phyloP scores from a whole-genome alignment of 1,140 invertebrate species.

The Drosophila sulfurigaster region DNA sequence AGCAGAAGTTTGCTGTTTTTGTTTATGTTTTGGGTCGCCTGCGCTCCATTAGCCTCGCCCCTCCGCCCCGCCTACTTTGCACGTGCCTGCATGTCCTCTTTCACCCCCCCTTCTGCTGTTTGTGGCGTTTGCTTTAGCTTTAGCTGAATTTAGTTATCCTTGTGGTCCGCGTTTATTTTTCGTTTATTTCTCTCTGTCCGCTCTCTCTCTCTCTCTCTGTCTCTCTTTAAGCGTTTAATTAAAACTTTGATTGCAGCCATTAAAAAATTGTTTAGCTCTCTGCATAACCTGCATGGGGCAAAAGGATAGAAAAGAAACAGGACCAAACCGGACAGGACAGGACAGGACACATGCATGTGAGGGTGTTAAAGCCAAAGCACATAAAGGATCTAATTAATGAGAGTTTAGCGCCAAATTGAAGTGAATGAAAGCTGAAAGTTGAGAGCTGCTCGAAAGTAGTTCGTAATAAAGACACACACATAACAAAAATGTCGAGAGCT shows the following conservation, averaged over 20 bases:
- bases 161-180: slow-evolving; percentile 23
- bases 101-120: background rate
- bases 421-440: slow-evolving; percentile 2
- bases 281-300: slow-evolving; percentile 27
- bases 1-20: slow-evolving; percentile 67
- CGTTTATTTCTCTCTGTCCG: slow-evolving; percentile 20
- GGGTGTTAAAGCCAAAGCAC: slow-evolving; percentile 5
- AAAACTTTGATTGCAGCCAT: slow-evolving; percentile 77
- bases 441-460: no score
- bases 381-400: slow-evolving; percentile 35
- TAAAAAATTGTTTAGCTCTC: slow-evolving; percentile 45
- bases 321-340: no score
- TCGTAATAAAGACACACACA: slow-evolving; percentile 9
- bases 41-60: slow-evolving; percentile 68
- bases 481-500: slow-evolving; percentile 2
- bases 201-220: slow-evolving; percentile 14
- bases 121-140: background rate
- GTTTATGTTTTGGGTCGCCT: slow-evolving; percentile 74
- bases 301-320: background rate
- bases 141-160: slow-evolving; percentile 59
- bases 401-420: slow-evolving; percentile 23
- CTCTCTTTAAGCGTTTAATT: slow-evolving; percentile 76
- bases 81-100: slow-evolving; percentile 29
- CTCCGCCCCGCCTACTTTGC: background rate
- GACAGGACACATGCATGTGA: slow-evolving; percentile 10